Evolutionary conservation across 2,888 invertebrate species (phyloP), one percentile per base, ranked within the genome.

Genomic region (Laspeyria flexula): DNA sequence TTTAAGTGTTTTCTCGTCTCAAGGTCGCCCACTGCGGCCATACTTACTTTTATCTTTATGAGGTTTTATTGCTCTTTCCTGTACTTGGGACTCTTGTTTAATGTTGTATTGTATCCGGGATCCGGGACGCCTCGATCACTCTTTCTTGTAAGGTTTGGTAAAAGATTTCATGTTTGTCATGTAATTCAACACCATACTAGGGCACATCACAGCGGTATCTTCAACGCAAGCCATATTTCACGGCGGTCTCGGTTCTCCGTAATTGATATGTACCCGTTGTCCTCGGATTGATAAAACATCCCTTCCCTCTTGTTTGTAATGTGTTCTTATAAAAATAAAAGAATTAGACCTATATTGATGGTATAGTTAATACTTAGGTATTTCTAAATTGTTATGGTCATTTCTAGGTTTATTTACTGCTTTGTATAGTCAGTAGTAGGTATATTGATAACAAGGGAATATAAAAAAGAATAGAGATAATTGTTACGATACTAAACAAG

Each of bases 1-100:
- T 83, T 77, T 79, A 74, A 81, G 75, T 77, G 81, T 77, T 77
- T 70, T 77, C 77, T 73, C 73, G 75, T 75, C 73, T 74, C 87
- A 88, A 88, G 88, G 88, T 81, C 86, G 77, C 41, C 46, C 40
- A 41, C 45, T 46, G 63, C 46, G 50, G 55, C 50, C 51, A 44
- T 63, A 62, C 46, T 64, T 66, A 62, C 65, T 68, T 69, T 55
- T 48, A 46, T 34, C 39, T 48, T 38, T 52, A 37, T 40, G 4
- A 48, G 25, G 53, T 62, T 63, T 63, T 58, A 55, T 62, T 53
- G 13, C 23, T 48, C 44, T 49, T 62, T 55, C 57, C 62, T 43
- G 59, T 49, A 47, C 52, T 52, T 48, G 33, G 51, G 44, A 41
- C 42, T 27, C 13, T 53, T 55, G 51, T 61, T 57, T 38, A 43